Evolutionary conservation across 2,797 vertebrate genomes (phyloP).

Genomic region (Myiothlypis chrysogaster): DNA sequence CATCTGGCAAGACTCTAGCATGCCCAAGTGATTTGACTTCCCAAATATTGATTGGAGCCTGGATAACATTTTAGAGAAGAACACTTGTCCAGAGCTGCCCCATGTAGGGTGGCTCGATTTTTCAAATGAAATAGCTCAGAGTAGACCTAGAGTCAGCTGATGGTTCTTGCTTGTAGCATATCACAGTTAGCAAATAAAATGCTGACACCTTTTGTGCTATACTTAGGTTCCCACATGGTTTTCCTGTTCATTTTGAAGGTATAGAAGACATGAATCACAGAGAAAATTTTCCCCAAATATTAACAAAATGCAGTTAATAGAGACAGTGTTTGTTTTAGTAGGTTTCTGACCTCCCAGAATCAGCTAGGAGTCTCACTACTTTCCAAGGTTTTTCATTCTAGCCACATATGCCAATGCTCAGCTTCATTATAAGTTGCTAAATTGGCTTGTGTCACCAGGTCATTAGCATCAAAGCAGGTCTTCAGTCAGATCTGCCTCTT

Average conservation of each 20-base stretch:
- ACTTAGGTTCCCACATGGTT: not conserved
- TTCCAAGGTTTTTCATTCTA: not conserved
- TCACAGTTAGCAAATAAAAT: not conserved
- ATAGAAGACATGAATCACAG: not conserved
- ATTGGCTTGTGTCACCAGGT: not conserved
- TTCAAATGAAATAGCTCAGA: not conserved
- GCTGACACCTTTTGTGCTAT: not conserved
- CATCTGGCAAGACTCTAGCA: not conserved
- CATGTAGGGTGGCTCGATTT: not conserved
- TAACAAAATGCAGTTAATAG: not conserved
- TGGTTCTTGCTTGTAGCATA: not conserved
- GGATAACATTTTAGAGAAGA: not conserved
- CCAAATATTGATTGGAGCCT: accelerated
- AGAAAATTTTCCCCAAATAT: not conserved
- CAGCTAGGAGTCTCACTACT: not conserved
- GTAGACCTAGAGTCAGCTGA: not conserved
- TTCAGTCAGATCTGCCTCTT: not conserved
- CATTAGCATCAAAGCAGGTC: not conserved
- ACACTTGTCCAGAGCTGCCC: not conserved
- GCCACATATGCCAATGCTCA: not conserved
- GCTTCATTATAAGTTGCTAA: not conserved
- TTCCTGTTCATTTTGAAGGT: not conserved
- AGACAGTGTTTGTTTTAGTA: not conserved
- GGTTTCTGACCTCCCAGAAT: not conserved
- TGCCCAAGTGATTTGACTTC: not conserved